Evolutionary conservation across 2,888 invertebrate species (phyloP).

Genomic region (Patella caerulea): DNA sequence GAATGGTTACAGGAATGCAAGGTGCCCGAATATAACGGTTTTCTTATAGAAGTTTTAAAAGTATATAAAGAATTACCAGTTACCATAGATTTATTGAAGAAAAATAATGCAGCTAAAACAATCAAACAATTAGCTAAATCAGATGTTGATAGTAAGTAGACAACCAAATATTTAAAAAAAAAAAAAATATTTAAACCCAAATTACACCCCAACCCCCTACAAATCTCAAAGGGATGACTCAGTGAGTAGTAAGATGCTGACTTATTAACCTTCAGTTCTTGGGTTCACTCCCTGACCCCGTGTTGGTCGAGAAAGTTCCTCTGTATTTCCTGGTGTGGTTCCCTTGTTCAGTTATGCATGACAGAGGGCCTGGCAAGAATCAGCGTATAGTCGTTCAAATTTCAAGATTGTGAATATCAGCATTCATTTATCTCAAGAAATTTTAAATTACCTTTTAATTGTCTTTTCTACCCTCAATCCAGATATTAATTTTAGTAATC

Average conservation of each 20-base stretch:
- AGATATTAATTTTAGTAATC: too few relatives aligned
- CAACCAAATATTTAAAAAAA: neutral
- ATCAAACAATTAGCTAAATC: constrained; percentile 78
- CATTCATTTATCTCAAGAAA: too few relatives aligned
- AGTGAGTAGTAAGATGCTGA: too few relatives aligned
- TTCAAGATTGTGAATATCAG: too few relatives aligned
- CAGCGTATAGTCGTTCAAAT: too few relatives aligned
- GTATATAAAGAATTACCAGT: constrained; percentile 89
- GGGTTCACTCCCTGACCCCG: too few relatives aligned
- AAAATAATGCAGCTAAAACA: constrained; percentile 91
- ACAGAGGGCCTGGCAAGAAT: too few relatives aligned
- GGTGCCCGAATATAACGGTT: constrained; percentile 85
- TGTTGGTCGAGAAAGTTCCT: too few relatives aligned
- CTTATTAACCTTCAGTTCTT: too few relatives aligned
- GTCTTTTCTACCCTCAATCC: neutral
- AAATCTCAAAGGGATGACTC: neutral
- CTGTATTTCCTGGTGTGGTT: too few relatives aligned
- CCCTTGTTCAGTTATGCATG: too few relatives aligned
- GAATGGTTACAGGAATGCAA: constrained; percentile 92
- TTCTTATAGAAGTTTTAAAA: constrained; percentile 88
- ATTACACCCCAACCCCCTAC: neutral
- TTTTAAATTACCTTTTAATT: neutral
- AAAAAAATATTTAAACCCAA: neutral
- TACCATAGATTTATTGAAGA: constrained; percentile 89
- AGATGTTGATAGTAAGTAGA: constrained; percentile 83